Base-by-base conservation (phyloP, 2,113 vertebrate species). In the Phrynosoma platyrhinos region DNA sequence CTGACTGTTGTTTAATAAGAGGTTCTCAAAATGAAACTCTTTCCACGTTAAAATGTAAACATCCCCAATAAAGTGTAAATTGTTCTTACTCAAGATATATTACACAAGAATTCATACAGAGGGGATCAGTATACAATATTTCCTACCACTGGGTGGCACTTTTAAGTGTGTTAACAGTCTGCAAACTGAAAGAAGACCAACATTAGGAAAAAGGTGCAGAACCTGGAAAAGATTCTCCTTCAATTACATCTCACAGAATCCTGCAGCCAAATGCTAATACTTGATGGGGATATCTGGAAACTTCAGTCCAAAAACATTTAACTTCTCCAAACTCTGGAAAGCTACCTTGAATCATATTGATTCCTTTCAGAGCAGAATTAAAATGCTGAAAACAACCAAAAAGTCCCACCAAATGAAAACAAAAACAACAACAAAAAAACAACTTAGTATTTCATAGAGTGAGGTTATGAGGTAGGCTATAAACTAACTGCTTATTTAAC, bases 1-100 rank as follows among this genome's bases (percentile, higher is more conserved):
- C 68, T 62, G 18, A 18, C 0, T 0, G 62, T 30, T 79, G 74
- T 3, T 40, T 58, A 27, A 0, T 27, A 77, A 76, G 16, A 89
- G 21, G 16, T 20, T 53, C 72, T 13, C 23, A 40, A 86, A 78
- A 23, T 0, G 8, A 0, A 78, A 47, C 0, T 1, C 58, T 0
- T 1, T 9, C 81, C 79, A 78, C 0, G 0, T 40, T 87, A 32
- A 42, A 23, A 40, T 0, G 0, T 6, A 13, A 47, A 52, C 47
- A 71, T 40, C 1, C 10, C 78, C 74, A 74, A 68, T 82, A 0
- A 90, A 71, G 32, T 14, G 8, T 53, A 69, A 78, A 66, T 8
- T 77, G 27, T 66, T 85, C 55, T 30, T 32, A 14, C 1, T 23
- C 62, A 0, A 0, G 0, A 23, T 52, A 83, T 84, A 14, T 66